A percentile compares a stretch with the other conserved stretches of the same genome.
Evolutionary conservation across 2,113 vertebrate species (phyloP).

Genomic region (Indri indri): DNA sequence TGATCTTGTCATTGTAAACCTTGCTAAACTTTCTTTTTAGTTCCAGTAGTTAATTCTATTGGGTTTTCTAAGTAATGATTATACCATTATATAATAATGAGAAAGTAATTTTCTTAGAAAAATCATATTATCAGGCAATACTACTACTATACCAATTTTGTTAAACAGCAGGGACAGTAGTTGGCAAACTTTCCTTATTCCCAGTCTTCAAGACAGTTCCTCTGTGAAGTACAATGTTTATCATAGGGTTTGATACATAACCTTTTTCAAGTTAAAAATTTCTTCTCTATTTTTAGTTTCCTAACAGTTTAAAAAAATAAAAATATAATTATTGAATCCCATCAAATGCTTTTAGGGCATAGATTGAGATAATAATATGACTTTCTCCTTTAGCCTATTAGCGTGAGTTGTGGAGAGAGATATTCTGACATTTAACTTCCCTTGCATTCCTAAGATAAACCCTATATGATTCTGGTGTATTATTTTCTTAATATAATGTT

Average conservation of each 20-base stretch:
- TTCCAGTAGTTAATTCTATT: too few relatives aligned
- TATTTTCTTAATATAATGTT: not conserved
- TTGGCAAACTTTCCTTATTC: not conserved
- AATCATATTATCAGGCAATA: too few relatives aligned
- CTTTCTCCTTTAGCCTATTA: not conserved
- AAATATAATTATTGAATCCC: not conserved
- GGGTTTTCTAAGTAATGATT: too few relatives aligned
- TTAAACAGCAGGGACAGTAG: not conserved
- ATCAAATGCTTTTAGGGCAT: not conserved
- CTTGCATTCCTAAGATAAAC: not conserved
- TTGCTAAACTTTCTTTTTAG: too few relatives aligned
- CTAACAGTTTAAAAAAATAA: not conserved
- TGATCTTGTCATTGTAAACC: too few relatives aligned
- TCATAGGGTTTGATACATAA: not conserved
- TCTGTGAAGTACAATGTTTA: not conserved
- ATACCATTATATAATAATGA: too few relatives aligned
- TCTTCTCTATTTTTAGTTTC: not conserved
- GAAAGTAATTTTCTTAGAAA: too few relatives aligned
- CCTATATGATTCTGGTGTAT: not conserved
- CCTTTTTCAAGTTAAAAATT: not conserved
- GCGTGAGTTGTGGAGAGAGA: not conserved
- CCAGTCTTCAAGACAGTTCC: not conserved
- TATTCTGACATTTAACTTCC: not conserved
- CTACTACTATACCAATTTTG: too few relatives aligned
- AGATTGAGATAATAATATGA: not conserved